Conservation (phyloP, 2,113 vertebrate genomes). For the Oncorhynchus kisutch region DNA sequence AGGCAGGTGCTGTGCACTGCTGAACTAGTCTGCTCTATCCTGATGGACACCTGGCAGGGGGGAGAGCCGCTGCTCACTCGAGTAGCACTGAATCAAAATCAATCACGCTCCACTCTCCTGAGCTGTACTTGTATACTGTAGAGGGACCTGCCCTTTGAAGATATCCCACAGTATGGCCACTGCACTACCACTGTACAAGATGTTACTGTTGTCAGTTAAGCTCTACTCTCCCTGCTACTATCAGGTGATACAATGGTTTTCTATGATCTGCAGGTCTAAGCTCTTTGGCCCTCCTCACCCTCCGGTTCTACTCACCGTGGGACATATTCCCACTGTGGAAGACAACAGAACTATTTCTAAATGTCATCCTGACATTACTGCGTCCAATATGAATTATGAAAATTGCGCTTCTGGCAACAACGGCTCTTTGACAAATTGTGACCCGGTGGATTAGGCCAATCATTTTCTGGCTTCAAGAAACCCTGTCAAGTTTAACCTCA, state of each 20-base stretch:
- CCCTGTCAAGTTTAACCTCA: constrained; percentile 15
- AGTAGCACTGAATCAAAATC: constrained; percentile 11
- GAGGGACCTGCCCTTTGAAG: constrained; percentile 23
- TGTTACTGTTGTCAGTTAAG: neutral
- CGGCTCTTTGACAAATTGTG: too few relatives aligned
- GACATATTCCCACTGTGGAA: neutral
- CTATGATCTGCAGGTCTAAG: neutral
- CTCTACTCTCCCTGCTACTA: neutral
- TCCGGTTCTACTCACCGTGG: neutral
- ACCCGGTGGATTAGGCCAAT: too few relatives aligned
- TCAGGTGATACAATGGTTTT: neutral
- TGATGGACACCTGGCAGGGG: constrained; percentile 28
- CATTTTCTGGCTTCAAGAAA: too few relatives aligned
- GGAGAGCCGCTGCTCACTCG: constrained; percentile 28
- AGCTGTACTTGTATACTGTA: constrained; percentile 29
- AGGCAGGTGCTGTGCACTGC: neutral
- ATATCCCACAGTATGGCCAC: constrained; percentile 9
- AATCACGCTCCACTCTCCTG: constrained; percentile 28
- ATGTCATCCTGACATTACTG: too few relatives aligned
- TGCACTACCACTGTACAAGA: neutral
- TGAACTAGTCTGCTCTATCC: neutral
- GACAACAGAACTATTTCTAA: neutral
- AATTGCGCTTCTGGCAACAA: too few relatives aligned
- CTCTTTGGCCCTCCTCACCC: neutral
- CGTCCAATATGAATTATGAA: too few relatives aligned